phyloP scores from a whole-genome alignment of 2,113 vertebrate species.

The Heterotilapia buettikoferi region DNA sequence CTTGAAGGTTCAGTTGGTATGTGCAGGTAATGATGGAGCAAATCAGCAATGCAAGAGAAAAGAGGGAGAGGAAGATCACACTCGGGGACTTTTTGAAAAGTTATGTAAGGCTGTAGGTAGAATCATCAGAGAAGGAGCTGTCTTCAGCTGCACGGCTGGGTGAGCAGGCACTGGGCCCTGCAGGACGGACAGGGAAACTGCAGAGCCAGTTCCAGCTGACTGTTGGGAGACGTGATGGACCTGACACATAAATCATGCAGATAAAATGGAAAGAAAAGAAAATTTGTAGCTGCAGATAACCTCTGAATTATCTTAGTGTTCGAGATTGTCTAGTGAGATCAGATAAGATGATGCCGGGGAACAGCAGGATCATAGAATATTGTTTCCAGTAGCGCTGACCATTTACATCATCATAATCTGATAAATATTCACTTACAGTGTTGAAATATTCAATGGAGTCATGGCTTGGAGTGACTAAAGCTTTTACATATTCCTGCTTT shows the following conservation, averaged over 20 bases:
- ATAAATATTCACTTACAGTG: not conserved
- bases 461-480: not conserved
- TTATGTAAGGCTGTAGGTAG: not conserved
- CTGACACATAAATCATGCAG: constrained; percentile 3
- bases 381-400: not conserved
- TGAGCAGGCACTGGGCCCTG: constrained; percentile 1
- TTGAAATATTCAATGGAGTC: not conserved
- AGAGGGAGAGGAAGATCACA: not conserved
- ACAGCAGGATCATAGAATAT: not conserved
- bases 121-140: not conserved
- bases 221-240: not conserved
- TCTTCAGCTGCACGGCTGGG: not conserved
- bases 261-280: not conserved
- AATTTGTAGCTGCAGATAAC: constrained; percentile 6
- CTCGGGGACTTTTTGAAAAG: not conserved
- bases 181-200: not conserved
- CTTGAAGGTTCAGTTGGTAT: not conserved
- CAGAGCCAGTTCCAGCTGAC: constrained; percentile 5
- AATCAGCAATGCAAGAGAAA: not conserved
- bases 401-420: not conserved
- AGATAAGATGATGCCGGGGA: not conserved
- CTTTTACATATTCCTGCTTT: not conserved
- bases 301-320: not conserved
- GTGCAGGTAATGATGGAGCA: not conserved
- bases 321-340: not conserved